Base-by-base conservation (phyloP, 2,888 invertebrate genomes). In the Nephrotoma guestfalica region DNA sequence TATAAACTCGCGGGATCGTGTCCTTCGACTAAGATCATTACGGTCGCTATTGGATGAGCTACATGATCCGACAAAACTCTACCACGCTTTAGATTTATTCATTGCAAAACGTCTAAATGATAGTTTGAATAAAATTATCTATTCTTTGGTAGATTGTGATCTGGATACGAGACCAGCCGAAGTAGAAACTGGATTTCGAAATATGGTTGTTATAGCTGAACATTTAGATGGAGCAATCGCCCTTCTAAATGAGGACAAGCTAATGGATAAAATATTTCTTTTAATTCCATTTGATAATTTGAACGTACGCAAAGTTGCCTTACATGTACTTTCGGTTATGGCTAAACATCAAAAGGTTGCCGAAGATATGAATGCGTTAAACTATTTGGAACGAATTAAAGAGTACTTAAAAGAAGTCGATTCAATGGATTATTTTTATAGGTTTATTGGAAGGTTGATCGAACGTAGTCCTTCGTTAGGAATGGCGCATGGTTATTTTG, bases 401-500 rank as follows among this genome's bases (percentile, higher is more conserved):
- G 86, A 88, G 41, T 11, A 86, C 84, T 89, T 90, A 87, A 87
- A 87, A 0, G n/a, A 41, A 9, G 89, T 51, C 87, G 87, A 83
- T 88, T 87, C 89, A 86, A 88, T 90, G 0, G 0, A 57, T 0
- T 88, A 89, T 30, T 87, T 91, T 41, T 90, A 91, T 89, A 87
- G 88, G 41, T 90, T 90, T 87, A 88, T 91, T 0, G 88, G 89
- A 3, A 89, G 90, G 87, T 88, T 91, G 83, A 87, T 91, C 47
- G 89, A 90, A 86, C 7, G 89, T 4, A 86, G 87, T 0, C 91
- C 91, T 0, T 88, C 89, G 5, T 87, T 88, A 86, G 91, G 88
- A n/a, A 88, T 91, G 6, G 87, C 89, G 9, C 13, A 88, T 41
- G 91, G 90, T 0, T 89, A 90, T 86, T 91, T 91, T 86, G 90